Evolutionary conservation across 2,888 invertebrate species (phyloP).

Genomic region (Rapana venosa): DNA sequence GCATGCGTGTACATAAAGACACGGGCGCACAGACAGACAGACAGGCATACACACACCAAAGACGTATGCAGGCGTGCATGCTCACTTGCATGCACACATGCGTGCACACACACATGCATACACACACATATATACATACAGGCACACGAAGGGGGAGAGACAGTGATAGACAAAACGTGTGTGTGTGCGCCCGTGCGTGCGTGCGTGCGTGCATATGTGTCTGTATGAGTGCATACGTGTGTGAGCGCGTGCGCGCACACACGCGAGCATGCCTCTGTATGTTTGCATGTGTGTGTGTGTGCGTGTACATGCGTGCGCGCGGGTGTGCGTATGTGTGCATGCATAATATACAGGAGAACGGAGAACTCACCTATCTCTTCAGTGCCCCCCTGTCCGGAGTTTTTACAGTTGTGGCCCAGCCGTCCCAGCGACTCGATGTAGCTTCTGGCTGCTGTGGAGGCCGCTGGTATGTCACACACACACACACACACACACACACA

Average conservation of each 20-base stretch:
- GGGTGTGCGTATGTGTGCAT: background rate
- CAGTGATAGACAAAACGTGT: no score
- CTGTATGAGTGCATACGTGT: background rate
- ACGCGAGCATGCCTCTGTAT: background rate
- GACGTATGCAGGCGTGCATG: background rate
- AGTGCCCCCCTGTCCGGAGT: constrained; percentile 45
- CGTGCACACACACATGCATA: background rate
- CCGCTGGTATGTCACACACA: constrained; percentile 13
- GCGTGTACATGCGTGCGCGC: background rate
- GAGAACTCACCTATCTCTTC: constrained; percentile 49
- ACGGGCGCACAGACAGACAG: background rate
- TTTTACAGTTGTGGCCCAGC: constrained; percentile 49
- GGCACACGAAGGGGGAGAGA: background rate
- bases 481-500: no score
- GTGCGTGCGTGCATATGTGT: background rate
- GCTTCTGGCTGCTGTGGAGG: constrained; percentile 46
- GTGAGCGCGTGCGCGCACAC: background rate
- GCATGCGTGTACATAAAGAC: background rate
- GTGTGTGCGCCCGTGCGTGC: no score
- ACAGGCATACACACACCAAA: background rate
- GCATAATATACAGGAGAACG: background rate
- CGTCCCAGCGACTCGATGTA: constrained; percentile 51
- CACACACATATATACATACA: background rate
- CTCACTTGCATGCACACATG: background rate
- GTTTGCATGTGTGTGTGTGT: background rate